These are phyloP conservation scores for Muscina levida DNA, from an alignment of 2,888 invertebrate genomes.

Conservation along the genomic window DNA sequence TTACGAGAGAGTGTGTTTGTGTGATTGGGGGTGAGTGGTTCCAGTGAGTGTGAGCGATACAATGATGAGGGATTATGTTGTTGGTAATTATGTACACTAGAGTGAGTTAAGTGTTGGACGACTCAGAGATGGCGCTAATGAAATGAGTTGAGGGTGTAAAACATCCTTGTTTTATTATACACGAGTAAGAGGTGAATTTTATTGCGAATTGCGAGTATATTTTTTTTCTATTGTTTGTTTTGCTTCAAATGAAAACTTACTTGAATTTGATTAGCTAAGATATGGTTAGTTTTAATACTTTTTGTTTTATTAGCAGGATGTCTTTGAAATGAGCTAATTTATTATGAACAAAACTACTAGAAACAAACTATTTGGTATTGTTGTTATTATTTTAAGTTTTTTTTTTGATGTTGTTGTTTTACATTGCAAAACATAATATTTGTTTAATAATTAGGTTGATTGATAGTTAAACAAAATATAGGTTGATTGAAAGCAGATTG, in stretches of 20 bases:
- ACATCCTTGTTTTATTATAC: constrained; percentile 44
- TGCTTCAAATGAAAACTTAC: constrained; percentile 58
- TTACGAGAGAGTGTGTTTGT: background rate
- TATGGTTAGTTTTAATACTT: constrained; percentile 14
- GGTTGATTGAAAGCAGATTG: constrained; percentile 60
- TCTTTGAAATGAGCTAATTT: constrained; percentile 51
- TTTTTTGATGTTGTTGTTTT: too few relatives aligned
- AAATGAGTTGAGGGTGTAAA: background rate
- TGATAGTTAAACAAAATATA: constrained; percentile 49
- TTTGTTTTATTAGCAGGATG: constrained; percentile 51
- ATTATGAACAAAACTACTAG: constrained; percentile 54
- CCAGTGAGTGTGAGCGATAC: background rate
- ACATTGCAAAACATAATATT: constrained; percentile 27
- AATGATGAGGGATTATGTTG: background rate
- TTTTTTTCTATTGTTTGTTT: constrained; percentile 13
- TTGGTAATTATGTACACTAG: background rate
- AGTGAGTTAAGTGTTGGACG: background rate
- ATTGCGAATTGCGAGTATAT: background rate
- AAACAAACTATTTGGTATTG: constrained; percentile 57
- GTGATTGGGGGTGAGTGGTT: background rate
- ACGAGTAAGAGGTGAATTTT: constrained; percentile 48
- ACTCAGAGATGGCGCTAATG: constrained; percentile 6
- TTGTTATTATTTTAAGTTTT: constrained; percentile 26
- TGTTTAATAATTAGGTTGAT: constrained; percentile 37
- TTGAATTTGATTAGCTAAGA: constrained; percentile 44